Evolutionary conservation across 1,140 invertebrate genomes (phyloP), one percentile per base, ranked within the genome.

Genomic region (Triops cancriformis): DNA sequence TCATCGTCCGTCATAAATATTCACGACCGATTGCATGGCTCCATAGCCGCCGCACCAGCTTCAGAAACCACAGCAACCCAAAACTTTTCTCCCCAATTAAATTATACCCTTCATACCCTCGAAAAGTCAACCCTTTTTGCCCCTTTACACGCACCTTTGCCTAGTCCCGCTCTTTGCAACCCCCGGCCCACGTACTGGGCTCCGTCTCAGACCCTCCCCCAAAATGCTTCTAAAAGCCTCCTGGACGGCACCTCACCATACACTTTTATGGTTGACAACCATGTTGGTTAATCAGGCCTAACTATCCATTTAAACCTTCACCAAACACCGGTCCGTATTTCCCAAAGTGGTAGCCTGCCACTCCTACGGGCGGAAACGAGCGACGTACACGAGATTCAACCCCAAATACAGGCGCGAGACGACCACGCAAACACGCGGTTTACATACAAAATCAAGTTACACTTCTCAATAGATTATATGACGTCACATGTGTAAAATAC

Each of bases 11-110:
- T 64, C 51, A 64, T 64, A 64, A 64, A 64, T 64, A 64, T 64
- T 64, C 51, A 64, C 14, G 51, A 64, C 51, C 23, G 10, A 23
- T 64, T 64, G 51, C 51, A n/a, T 23, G 31, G 51, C 51, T 64
- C 18, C 51, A 64, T 18, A 64, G 51, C 51, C 51, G 51, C 51
- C 51, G 51, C 51, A 64, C 51, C 51, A 64, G 51, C 51, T 64
- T 64, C 23, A 1, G 14, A 23, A 23, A 64, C 14, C 51, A 64
- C 51, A 23, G 51, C 51, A 23, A 64, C 51, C 51, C 51, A 10
- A n/a, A 64, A 64, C 51, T 64, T 7, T 64, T 64, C n/a, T 64
- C 23, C 51, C 51, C 51, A 64, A 64, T 64, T 64, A 64, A 64
- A 64, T 64, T 64, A 64, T 18, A 64, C 51, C 51, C 51, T 64